phyloP scores from a whole-genome alignment of 1,140 invertebrate genomes.

The Pseudomyrmex cubaensis region DNA sequence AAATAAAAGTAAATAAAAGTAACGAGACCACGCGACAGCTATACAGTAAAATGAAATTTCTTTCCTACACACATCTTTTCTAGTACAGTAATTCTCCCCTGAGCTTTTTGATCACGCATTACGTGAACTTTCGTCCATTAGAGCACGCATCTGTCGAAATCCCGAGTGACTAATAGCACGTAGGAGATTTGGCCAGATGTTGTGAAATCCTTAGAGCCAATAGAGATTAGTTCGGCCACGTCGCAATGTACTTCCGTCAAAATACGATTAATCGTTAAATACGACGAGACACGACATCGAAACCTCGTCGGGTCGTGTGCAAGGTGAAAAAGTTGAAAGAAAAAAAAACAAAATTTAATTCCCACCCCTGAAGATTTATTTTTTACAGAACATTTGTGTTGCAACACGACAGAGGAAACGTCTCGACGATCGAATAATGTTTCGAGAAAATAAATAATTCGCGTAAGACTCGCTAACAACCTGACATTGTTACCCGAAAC shows the following conservation, averaged over 20 bases:
- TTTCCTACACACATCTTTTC: background rate
- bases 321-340: background rate
- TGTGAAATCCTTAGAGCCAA: constrained; percentile 29
- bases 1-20: background rate
- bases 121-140: constrained; percentile 27
- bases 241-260: constrained; percentile 19
- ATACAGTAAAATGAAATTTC: constrained; percentile 1
- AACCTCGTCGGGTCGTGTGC: background rate
- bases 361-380: background rate
- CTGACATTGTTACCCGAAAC: constrained; percentile 38
- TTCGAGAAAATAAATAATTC: constrained; percentile 2
- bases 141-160: constrained; percentile 2
- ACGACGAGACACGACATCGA: constrained; percentile 2
- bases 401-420: background rate
- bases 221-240: constrained; percentile 21
- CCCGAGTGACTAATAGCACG: constrained; percentile 18
- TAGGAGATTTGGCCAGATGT: constrained; percentile 41
- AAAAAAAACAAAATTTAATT: background rate
- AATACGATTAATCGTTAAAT: constrained; percentile 14
- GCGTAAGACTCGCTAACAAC: constrained; percentile 20
- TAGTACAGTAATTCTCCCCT: constrained; percentile 3
- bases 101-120: constrained; percentile 5
- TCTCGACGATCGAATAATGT: background rate
- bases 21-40: background rate
- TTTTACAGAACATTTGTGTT: background rate